These are phyloP conservation scores for Fabriciana adippe DNA, from an alignment of 2,888 invertebrate species.

Conservation along the genomic window DNA sequence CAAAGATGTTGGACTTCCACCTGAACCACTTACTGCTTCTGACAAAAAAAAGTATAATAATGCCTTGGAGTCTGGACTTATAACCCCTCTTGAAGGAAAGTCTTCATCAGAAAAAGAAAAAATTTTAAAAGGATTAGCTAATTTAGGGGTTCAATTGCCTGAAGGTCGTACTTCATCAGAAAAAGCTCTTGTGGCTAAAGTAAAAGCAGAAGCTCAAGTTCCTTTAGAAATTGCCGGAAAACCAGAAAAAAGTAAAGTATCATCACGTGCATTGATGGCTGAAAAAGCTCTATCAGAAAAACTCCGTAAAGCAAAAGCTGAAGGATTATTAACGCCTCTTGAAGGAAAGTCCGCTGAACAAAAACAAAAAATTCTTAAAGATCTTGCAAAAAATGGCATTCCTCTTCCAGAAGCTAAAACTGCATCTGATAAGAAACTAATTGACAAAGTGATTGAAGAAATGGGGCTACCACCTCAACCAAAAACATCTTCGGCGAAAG, in stretches of 20 bases:
- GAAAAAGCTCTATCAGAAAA: slow-evolving; percentile 42
- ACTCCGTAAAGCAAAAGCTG: slow-evolving; percentile 38
- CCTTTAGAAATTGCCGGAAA: neutral
- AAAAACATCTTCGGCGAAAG: slow-evolving; percentile 38
- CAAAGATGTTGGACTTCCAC: slow-evolving; percentile 46
- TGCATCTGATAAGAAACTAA: slow-evolving; percentile 48
- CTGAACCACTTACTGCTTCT: slow-evolving; percentile 45
- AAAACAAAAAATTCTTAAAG: slow-evolving; percentile 45
- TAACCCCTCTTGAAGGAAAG: slow-evolving; percentile 43
- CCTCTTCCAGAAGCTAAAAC: slow-evolving; percentile 51
- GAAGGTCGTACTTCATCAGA: slow-evolving; percentile 49
- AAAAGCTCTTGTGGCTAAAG: slow-evolving; percentile 45
- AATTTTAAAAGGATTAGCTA: slow-evolving; percentile 35
- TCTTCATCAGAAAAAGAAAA: slow-evolving; percentile 42
- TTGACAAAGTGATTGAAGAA: slow-evolving; percentile 48
- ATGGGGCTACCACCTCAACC: slow-evolving; percentile 49
- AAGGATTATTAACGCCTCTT: slow-evolving; percentile 39
- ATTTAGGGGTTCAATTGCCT: slow-evolving; percentile 46
- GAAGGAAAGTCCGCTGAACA: slow-evolving; percentile 43
- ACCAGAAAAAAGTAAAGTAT: neutral
- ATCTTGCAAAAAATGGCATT: slow-evolving; percentile 45
- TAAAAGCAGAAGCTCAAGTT: slow-evolving; percentile 38
- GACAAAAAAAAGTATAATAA: slow-evolving; percentile 39
- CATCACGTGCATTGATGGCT: neutral
- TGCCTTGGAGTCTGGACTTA: slow-evolving; percentile 39